Base-by-base conservation (phyloP, 2,888 invertebrate genomes). In the Orthosia gothica region DNA sequence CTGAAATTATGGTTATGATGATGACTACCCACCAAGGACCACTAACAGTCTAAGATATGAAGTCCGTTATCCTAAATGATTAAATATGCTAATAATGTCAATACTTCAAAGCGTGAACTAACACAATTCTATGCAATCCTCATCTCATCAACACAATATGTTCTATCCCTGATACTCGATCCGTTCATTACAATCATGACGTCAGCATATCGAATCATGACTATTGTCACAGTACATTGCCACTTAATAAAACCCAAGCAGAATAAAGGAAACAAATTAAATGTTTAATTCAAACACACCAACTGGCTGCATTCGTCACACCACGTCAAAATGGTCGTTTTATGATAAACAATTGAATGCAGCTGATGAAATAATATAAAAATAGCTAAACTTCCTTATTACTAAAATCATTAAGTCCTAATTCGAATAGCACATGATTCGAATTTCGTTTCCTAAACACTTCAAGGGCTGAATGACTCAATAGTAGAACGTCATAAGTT, bases 201-300 rank as follows among this genome's bases (percentile, higher is more conserved):
- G 90, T 91, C 84, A 85, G 94, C 94, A 89, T 89, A 91, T 90
- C 94, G 86, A 95, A 95, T 94, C 81, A 77, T 73, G 70, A 83
- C 89, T 88, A 89, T 92, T 91, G 91, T 91, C 88, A 76, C 86
- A 86, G 88, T 87, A 91, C 91, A 90, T 82, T 85, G 79, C 82
- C 88, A 87, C 89, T 86, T 90, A 91, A 93, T 93, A 91, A 91
- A 94, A 92, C 91, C 91, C 86, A 76, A 89, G 88, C 80, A 79
- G 90, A 91, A 94, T 91, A 95, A 94, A 92, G 92, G 90, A 95
- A 95, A 95, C 95, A 95, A 95, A 96, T 96, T 95, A 95, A 95
- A 95, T 94, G 94, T 95, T 94, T 94, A 93, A 95, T 96, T 95
- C 94, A 94, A 93, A 92, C 85, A 91, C 86, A 92, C 94, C 95